Conservation (phyloP, 2,888 invertebrate species). For the Melipona beecheii region DNA sequence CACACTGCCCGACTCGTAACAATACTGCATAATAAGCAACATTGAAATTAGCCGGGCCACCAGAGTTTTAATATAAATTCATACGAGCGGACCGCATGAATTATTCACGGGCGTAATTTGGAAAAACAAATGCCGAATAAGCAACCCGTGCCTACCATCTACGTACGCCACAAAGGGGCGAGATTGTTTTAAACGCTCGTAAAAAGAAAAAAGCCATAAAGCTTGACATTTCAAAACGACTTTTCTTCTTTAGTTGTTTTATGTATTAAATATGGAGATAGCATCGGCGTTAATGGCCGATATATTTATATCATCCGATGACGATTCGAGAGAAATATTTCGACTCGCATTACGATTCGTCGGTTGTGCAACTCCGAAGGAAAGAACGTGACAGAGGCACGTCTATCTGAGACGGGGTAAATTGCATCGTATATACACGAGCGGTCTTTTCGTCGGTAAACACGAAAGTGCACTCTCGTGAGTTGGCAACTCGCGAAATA, state of each 20-base stretch:
- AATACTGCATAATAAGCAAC: slow-evolving; percentile 62
- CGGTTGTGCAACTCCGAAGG: slow-evolving; percentile 1
- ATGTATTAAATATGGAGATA: neutral
- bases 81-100: slow-evolving; percentile 69
- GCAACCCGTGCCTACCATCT: slow-evolving; percentile 21
- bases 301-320: slow-evolving; percentile 75
- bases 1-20: slow-evolving; percentile 17
- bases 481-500: slow-evolving; percentile 61
- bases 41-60: slow-evolving; percentile 62
- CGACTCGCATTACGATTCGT: neutral
- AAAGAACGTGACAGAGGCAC: slow-evolving; percentile 19
- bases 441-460: slow-evolving; percentile 55
- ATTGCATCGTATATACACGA: slow-evolving; percentile 61
- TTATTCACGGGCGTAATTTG: slow-evolving; percentile 75
- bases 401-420: slow-evolving; percentile 45
- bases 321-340: slow-evolving; percentile 59
- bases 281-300: slow-evolving; percentile 71
- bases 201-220: neutral
- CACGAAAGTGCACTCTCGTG: slow-evolving; percentile 71
- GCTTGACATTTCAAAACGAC: neutral
- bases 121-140: slow-evolving; percentile 71
- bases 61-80: slow-evolving; percentile 77
- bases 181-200: neutral
- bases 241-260: neutral
- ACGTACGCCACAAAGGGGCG: neutral